Base-by-base conservation (phyloP, 1,140 invertebrate genomes). In the Panagrolaimus sp. region DNA sequence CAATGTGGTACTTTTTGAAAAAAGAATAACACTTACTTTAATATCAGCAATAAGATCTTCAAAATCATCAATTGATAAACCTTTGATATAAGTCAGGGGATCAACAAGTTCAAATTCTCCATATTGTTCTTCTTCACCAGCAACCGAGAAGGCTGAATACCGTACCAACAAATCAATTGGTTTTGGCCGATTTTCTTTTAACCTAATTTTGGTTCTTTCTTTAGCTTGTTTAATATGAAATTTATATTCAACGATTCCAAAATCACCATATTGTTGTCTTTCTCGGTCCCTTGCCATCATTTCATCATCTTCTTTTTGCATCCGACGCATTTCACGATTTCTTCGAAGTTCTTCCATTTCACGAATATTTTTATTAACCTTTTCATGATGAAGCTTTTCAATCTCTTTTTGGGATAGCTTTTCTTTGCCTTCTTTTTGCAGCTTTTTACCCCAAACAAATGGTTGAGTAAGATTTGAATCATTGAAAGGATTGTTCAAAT, bases 41-140 rank as follows among this genome's bases (percentile, higher is more conserved):
- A 99, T 98, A 84, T 99, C 96, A 78, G 93, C 94, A 5, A 97
- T 86, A 0, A 99, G 85, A 86, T 99, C 96, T 83, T 98, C 96
- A n/a, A 98, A 86, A 84, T 99, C 95, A 73, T 90, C 89, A 9
- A 92, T 88, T 6, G 90, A 90, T 32, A 98, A 85, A 1, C 94
- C 95, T 83, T 94, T 91, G 0, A 98, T 86, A 83, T 96, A 82
- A 43, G 43, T 94, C 0, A 73, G 43, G 0, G 96, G 95, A 84
- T 98, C 94, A 81, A 96, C 92, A 91, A 98, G 94, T 86, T 98
- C 94, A 28, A 96, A 90, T 2, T 92, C 83, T 9, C 85, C 74
- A 70, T 85, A 83, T 72, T 86, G 91, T 83, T 43, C 21, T 21
- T 58, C 52, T n/a, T 58, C 52, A 10, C 28, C 14, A 14, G 21